A percentile compares a stretch with the other conserved stretches of the same genome.
These are phyloP conservation scores for Trichechus manatus DNA, from an alignment of 2,113 vertebrate genomes.

Conservation along the genomic window DNA sequence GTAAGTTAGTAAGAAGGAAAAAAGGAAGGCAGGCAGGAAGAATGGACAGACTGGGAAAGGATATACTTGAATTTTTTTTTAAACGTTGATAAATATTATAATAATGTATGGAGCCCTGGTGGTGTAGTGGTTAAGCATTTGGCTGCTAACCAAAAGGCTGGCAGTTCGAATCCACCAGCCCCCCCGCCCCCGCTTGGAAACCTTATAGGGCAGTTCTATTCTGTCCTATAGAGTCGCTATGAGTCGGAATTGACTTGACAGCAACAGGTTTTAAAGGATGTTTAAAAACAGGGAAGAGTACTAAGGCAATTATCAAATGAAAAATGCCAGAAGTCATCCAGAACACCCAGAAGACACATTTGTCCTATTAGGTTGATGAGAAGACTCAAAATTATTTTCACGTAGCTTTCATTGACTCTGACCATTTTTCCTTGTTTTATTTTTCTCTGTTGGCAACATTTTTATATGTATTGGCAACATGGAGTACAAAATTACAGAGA, in stretches of 20 bases:
- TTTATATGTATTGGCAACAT: neutral
- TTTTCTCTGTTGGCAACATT: neutral
- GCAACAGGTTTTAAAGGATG: neutral
- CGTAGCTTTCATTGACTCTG: neutral
- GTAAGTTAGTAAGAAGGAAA: neutral
- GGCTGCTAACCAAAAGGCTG: too few species aligned
- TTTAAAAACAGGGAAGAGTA: neutral
- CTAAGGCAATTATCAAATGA: neutral
- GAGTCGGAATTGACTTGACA: too few species aligned
- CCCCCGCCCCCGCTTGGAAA: too few species aligned
- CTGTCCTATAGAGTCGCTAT: too few species aligned
- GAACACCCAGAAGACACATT: neutral
- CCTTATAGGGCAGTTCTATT: too few species aligned
- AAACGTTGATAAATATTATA: neutral
- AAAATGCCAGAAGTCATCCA: neutral
- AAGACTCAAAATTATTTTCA: constrained; percentile 28
- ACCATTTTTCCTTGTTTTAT: neutral
- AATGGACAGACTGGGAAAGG: neutral
- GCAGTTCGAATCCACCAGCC: too few species aligned
- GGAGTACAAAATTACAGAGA: neutral
- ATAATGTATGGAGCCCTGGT: too few species aligned
- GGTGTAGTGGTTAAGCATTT: too few species aligned
- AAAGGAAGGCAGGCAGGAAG: neutral
- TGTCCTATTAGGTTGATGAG: neutral
- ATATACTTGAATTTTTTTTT: neutral